Evolutionary conservation across 2,797 vertebrate species (phyloP).

Genomic region (Sebastes iracundus): DNA sequence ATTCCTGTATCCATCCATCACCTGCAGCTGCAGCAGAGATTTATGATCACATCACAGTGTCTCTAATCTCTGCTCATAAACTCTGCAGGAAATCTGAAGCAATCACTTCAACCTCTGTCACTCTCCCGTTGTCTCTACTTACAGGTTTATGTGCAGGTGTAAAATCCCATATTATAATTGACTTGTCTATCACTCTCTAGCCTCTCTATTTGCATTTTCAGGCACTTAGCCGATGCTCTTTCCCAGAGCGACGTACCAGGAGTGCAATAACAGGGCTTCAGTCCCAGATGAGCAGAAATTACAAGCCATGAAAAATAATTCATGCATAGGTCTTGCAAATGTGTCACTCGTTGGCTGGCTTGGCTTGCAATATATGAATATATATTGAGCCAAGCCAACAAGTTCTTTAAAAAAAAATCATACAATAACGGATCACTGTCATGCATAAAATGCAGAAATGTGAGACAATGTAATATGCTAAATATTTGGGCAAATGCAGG

Average conservation of each 20-base stretch:
- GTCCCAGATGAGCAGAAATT: neutral
- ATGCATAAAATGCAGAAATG: neutral
- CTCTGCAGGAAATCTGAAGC: conserved; percentile 39
- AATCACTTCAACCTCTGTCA: conserved; percentile 49
- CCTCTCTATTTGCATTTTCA: conserved; percentile 18
- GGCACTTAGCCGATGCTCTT: neutral
- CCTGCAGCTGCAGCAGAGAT: conserved; percentile 29
- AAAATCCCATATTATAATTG: conserved; percentile 32
- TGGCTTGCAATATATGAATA: neutral
- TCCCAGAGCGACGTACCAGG: neutral
- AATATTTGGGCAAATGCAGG: neutral
- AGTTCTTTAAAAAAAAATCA: neutral
- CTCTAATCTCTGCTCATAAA: conserved; percentile 60
- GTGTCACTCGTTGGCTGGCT: neutral
- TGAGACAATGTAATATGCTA: neutral
- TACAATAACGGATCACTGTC: neutral
- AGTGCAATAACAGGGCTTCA: neutral
- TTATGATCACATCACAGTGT: conserved; percentile 35
- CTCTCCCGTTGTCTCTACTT: conserved; percentile 40
- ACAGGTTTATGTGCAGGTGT: conserved; percentile 49
- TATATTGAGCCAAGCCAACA: neutral
- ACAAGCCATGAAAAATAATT: neutral
- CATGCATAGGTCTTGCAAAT: neutral
- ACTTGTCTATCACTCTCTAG: conserved; percentile 4
- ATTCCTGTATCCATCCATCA: conserved; percentile 45